Conservation (phyloP, 2,888 invertebrate species). For the Lordiphosa andalusiaca region DNA sequence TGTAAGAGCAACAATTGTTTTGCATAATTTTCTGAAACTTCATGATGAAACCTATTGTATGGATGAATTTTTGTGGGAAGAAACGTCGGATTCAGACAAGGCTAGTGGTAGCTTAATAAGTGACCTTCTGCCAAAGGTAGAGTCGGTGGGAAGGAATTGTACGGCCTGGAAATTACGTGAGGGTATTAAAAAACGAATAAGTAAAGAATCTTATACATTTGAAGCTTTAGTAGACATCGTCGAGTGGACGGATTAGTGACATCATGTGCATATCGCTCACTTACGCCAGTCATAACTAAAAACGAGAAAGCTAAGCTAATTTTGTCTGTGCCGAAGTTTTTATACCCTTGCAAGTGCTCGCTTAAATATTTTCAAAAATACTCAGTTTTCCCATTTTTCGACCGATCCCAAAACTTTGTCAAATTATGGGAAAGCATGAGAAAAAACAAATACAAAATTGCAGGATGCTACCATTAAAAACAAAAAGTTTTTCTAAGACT, state of each 20-base stretch:
- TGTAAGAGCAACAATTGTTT: conserved; percentile 15
- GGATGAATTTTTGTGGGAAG: conserved; percentile 2
- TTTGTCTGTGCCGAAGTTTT: too few species aligned
- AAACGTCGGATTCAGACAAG: background rate
- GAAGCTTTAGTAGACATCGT: background rate
- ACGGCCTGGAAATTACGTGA: conserved; percentile 15
- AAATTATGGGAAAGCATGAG: too few species aligned
- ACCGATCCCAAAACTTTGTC: too few species aligned
- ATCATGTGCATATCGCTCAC: too few species aligned
- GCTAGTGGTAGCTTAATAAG: background rate
- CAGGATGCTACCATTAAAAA: too few species aligned
- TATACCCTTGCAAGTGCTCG: too few species aligned
- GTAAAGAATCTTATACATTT: background rate
- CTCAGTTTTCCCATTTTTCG: too few species aligned
- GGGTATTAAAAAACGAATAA: background rate
- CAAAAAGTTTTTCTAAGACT: too few species aligned
- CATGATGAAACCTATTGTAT: conserved; percentile 27
- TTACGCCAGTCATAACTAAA: too few species aligned
- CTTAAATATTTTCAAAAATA: too few species aligned
- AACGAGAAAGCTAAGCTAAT: too few species aligned
- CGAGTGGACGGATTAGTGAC: background rate
- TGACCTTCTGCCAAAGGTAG: conserved; percentile 3
- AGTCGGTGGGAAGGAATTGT: background rate
- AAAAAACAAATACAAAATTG: too few species aligned
- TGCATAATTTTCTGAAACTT: conserved; percentile 28